These are phyloP conservation scores for Xiphydria camelus DNA, from an alignment of 2,888 invertebrate genomes.

Conservation along the genomic window DNA sequence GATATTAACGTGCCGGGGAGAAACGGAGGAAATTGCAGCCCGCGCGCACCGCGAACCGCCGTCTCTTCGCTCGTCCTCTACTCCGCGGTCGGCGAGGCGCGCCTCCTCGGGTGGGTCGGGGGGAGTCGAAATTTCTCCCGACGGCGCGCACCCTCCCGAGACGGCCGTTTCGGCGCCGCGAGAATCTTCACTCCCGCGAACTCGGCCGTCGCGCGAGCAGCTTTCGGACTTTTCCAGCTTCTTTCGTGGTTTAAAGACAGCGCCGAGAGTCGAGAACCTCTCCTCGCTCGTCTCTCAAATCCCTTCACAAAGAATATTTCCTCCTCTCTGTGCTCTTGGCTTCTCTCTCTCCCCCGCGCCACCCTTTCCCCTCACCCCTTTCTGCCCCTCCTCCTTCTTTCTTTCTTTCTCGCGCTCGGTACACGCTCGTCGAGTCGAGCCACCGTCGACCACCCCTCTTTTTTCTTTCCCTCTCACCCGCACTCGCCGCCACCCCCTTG, in stretches of 20 bases:
- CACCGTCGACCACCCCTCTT: neutral
- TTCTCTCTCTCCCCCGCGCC: constrained; percentile 9
- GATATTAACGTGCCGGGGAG: too few species aligned
- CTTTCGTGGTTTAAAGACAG: constrained; percentile 44
- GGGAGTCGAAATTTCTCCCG: too few species aligned
- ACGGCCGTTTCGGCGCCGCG: too few species aligned
- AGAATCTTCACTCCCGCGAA: constrained; percentile 45
- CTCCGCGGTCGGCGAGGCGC: too few species aligned
- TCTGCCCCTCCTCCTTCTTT: constrained; percentile 4
- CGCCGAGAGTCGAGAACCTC: constrained; percentile 43
- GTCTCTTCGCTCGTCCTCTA: too few species aligned
- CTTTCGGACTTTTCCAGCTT: constrained; percentile 45
- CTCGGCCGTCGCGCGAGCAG: constrained; percentile 40
- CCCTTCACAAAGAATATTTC: constrained; percentile 45
- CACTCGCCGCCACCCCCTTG: constrained; percentile 10
- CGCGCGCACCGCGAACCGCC: too few species aligned
- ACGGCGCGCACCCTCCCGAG: too few species aligned
- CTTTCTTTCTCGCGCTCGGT: constrained; percentile 7
- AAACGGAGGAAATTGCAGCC: too few species aligned
- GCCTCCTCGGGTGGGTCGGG: too few species aligned
- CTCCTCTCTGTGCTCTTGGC: constrained; percentile 15
- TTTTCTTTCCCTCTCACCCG: constrained; percentile 12
- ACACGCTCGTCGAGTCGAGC: neutral
- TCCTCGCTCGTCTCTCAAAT: constrained; percentile 37
- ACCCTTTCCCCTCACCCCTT: constrained; percentile 6